A percentile compares a stretch with the other conserved stretches of the same genome.
These are phyloP conservation scores for Aeoliscus strigatus DNA, from an alignment of 2,797 vertebrate species.

Conservation along the genomic window DNA sequence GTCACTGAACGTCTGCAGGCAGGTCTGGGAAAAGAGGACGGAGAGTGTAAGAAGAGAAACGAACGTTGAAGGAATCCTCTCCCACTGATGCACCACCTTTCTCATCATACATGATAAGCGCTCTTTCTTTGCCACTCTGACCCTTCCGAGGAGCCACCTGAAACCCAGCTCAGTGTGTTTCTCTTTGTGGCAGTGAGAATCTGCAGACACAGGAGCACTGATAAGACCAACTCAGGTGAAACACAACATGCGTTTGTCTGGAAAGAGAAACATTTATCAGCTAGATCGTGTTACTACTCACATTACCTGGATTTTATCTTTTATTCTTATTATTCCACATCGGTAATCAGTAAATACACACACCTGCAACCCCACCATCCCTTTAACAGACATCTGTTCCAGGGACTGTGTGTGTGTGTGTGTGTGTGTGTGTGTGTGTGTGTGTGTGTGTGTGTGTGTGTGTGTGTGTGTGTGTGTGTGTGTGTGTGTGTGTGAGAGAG, in stretches of 20 bases:
- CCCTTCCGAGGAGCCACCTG: conserved; percentile 31
- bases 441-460: conserved; percentile 6
- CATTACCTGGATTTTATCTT: conserved; percentile 55
- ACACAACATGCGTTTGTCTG: conserved; percentile 40
- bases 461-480: conserved; percentile 1
- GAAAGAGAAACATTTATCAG: conserved; percentile 45
- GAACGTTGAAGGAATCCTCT: conserved; percentile 42
- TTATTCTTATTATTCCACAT: conserved; percentile 54
- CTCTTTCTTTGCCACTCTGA: conserved; percentile 27
- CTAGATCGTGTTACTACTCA: conserved; percentile 53
- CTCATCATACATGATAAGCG: conserved; percentile 23
- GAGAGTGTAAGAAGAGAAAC: conserved; percentile 50
- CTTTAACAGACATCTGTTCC: conserved; percentile 23
- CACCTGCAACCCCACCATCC: conserved; percentile 24
- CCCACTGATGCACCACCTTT: conserved; percentile 25
- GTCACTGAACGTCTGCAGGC: conserved; percentile 27
- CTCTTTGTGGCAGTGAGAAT: conserved; percentile 26
- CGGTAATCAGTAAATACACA: conserved; percentile 41
- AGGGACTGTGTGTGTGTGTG: conserved; percentile 16
- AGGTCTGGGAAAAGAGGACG: conserved; percentile 13
- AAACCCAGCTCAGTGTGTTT: conserved; percentile 18
- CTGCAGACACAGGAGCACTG: conserved; percentile 41
- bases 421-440: conserved; percentile 8
- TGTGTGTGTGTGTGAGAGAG: conserved; percentile 8
- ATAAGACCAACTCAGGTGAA: conserved; percentile 55